Conservation (phyloP, 2,888 invertebrate genomes). For the Homarus gammarus region DNA sequence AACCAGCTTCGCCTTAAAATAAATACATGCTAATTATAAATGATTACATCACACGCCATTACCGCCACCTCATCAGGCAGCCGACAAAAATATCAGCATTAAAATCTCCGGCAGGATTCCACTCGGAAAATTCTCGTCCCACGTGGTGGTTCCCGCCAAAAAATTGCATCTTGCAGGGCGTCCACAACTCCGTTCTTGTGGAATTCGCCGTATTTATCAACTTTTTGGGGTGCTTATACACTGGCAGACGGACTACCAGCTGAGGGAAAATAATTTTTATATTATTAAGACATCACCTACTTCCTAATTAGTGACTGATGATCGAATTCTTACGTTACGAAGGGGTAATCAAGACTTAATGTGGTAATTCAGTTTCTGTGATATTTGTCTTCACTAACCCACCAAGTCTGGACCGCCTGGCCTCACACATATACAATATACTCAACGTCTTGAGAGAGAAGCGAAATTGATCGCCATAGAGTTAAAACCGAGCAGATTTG, state of each 20-base stretch:
- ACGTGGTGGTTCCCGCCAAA: slow-evolving; percentile 17
- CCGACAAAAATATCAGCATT: slow-evolving; percentile 67
- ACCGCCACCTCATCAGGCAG: slow-evolving; percentile 45
- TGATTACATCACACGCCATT: slow-evolving; percentile 45
- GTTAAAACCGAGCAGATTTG: too few relatives aligned
- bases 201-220: neutral
- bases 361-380: neutral
- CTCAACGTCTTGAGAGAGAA: neutral
- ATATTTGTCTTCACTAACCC: neutral
- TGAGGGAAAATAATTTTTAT: neutral
- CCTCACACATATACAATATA: neutral
- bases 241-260: neutral
- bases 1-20: neutral
- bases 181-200: neutral
- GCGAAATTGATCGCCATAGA: too few relatives aligned
- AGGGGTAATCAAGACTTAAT: neutral
- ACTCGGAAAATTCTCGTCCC: slow-evolving; percentile 44
- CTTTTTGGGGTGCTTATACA: neutral
- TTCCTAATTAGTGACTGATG: neutral
- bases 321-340: neutral
- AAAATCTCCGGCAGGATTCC: slow-evolving; percentile 63
- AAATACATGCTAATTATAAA: neutral
- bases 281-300: neutral
- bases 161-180: neutral
- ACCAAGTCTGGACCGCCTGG: neutral